Percentiles rank a stretch among this genome's conserved stretches.
Conservation (phyloP, 2,888 invertebrate species). For the Erannis defoliaria region DNA sequence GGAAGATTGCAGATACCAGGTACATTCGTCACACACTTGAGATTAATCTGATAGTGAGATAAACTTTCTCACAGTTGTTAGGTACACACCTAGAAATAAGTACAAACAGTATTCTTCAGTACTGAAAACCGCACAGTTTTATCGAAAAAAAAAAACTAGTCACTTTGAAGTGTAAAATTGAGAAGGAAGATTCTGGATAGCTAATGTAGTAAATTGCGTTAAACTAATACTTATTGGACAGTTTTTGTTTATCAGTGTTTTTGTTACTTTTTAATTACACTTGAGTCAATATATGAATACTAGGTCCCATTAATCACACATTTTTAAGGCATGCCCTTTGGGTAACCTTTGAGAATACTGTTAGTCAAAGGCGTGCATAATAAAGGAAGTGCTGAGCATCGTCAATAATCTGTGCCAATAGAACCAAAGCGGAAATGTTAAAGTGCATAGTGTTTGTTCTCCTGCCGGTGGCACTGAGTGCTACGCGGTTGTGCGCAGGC, state of each 20-base stretch:
- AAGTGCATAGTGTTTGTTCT: conserved; percentile 52
- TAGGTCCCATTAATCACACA: no score
- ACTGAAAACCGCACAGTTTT: not conserved
- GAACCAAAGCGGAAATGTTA: conserved; percentile 54
- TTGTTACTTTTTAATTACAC: not conserved
- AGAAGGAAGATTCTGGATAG: not conserved
- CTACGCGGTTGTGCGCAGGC: conserved; percentile 56
- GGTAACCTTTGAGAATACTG: no score
- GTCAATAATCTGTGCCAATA: not conserved
- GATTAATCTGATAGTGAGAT: conserved; percentile 40
- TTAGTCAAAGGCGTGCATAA: no score
- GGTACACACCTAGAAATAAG: not conserved
- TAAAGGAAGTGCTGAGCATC: no score
- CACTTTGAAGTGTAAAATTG: not conserved
- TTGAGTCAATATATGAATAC: no score
- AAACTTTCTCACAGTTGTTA: conserved; percentile 55
- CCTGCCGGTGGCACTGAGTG: conserved; percentile 55
- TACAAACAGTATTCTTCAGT: not conserved
- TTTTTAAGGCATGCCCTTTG: no score
- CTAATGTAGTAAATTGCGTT: no score
- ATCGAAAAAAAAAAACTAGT: not conserved
- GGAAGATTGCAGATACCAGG: conserved; percentile 47
- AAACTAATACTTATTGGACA: no score
- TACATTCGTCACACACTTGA: conserved; percentile 45
- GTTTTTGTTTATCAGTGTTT: not conserved